Conservation (phyloP, 2,888 invertebrate genomes). For the Oligia latruncula region DNA sequence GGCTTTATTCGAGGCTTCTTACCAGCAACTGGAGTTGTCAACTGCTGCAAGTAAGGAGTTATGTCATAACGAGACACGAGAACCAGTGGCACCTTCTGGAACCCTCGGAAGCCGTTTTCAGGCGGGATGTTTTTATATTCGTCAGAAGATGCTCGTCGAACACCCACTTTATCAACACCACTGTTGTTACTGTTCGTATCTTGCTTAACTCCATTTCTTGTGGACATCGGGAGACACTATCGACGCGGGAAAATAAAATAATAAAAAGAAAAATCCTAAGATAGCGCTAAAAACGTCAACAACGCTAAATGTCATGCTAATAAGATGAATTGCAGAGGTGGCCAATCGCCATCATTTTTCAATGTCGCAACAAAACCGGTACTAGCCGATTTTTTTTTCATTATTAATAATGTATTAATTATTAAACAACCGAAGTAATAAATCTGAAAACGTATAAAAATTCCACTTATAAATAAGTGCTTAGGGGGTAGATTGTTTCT, state of each 20-base stretch:
- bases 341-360: slow-evolving; percentile 51
- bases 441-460: neutral
- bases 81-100: slow-evolving; percentile 76
- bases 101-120: slow-evolving; percentile 75
- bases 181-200: slow-evolving; percentile 42
- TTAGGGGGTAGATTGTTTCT: neutral
- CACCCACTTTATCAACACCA: slow-evolving; percentile 50
- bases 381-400: neutral
- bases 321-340: slow-evolving; percentile 39
- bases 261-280: slow-evolving; percentile 73
- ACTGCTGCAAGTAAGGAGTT: slow-evolving; percentile 69
- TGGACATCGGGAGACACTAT: slow-evolving; percentile 73
- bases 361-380: slow-evolving; percentile 44
- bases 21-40: neutral
- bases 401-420: neutral
- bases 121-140: slow-evolving; percentile 66
- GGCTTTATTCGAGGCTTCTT: slow-evolving; percentile 25
- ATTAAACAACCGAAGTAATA: no score
- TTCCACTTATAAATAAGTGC: fast-evolving
- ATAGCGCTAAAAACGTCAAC: slow-evolving; percentile 75
- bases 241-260: slow-evolving; percentile 73
- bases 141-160: slow-evolving; percentile 44
- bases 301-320: slow-evolving; percentile 71
- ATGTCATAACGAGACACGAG: slow-evolving; percentile 76
- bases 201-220: slow-evolving; percentile 74